phyloP scores from a whole-genome alignment of 2,888 invertebrate species.

The Amphipoea oculea region DNA sequence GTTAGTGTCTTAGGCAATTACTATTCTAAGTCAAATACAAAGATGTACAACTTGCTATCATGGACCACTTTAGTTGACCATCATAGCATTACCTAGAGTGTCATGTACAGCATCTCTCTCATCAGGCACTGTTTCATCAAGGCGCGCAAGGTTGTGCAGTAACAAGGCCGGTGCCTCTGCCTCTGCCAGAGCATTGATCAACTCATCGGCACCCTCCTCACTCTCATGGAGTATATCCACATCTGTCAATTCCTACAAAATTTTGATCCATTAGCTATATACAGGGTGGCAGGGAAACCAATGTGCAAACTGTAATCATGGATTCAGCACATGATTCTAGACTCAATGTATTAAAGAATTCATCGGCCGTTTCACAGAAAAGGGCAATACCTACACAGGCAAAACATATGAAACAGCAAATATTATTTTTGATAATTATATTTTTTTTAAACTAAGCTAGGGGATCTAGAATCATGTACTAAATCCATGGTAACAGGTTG shows the following conservation, averaged over 20 bases:
- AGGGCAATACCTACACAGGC: no score
- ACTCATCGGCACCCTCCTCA: slow-evolving; percentile 96
- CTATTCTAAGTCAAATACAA: background rate
- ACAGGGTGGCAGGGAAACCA: no score
- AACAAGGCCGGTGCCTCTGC: slow-evolving; percentile 97
- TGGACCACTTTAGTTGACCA: background rate
- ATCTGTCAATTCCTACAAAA: slow-evolving; percentile 96
- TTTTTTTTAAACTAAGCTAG: no score
- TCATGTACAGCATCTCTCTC: slow-evolving; percentile 99
- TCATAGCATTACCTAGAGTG: slow-evolving; percentile 92
- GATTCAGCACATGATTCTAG: no score
- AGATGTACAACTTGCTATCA: background rate
- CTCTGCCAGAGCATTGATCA: slow-evolving; percentile 96
- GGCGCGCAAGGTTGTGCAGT: slow-evolving; percentile 97
- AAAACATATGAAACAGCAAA: no score
- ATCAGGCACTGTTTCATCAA: slow-evolving; percentile 98
- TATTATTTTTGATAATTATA: no score
- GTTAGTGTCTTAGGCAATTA: background rate
- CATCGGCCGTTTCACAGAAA: no score
- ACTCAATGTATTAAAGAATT: no score
- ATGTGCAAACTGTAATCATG: no score
- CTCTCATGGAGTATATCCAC: slow-evolving; percentile 98
- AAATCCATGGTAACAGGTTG: no score
- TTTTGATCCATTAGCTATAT: background rate
- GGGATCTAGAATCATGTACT: no score